Evolutionary conservation across 2,888 invertebrate species (phyloP), one percentile per base, ranked within the genome.

Genomic region (Microctonus hyperodae): DNA sequence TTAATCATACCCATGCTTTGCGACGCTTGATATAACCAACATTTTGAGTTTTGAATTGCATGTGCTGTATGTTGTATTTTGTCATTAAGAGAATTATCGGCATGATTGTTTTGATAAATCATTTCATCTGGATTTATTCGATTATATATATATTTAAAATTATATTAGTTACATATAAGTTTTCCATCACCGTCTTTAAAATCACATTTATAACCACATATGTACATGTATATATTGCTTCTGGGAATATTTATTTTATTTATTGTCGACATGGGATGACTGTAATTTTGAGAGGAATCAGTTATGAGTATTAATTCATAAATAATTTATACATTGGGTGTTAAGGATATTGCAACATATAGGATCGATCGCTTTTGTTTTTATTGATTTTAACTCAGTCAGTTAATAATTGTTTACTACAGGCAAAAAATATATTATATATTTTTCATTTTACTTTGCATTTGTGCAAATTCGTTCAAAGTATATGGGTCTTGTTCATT

Each of bases 381-480:
- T 44, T 6, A 44, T 44, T 7, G 9, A 44, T 9, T 44, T 44
- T 44, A n/a, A 44, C 1, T 44, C 7, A 7, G 7, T 44, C 16
- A 4, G 44, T 3, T 4, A 44, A 44, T 7, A 28, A 44, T 20
- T 16, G 16, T 16, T 16, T 6, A 16, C 1, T 44, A 16, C 16
- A 1, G 16, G 16, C 16, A 44, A 16, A n/a, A 44, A 16, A 7
- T 16, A 7, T 44, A 4, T 44, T n/a, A 6, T 37, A n/a, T 20
- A 20, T 37, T 3, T 37, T 37, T 1, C 4, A n/a, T 44, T n/a
- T 44, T 20, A 7, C 44, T 44, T 16, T n/a, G n/a, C 5, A 37
- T 44, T 23, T 23, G 16, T 56, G 59, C 55, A 20, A 23, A 57
- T 58, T 51, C 51, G n/a, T 50, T 51, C 35, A 65, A 40, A 55